These are phyloP conservation scores for Aphidoletes aphidimyza DNA, from an alignment of 2,888 invertebrate species.

Conservation along the genomic window DNA sequence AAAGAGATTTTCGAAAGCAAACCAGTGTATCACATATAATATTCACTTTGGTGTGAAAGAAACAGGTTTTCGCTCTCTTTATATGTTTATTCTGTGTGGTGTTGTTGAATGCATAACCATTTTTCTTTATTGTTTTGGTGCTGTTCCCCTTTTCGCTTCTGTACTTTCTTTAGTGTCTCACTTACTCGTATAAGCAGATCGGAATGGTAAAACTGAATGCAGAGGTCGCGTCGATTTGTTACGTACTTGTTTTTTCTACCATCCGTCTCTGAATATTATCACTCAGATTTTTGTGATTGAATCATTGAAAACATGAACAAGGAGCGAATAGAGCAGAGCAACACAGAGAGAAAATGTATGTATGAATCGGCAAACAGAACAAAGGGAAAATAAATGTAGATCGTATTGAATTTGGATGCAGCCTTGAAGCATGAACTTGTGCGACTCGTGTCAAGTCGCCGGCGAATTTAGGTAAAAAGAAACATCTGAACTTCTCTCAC, in stretches of 20 bases:
- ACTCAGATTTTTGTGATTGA: neutral
- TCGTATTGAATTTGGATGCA: slow-evolving; percentile 26
- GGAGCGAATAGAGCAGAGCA: neutral
- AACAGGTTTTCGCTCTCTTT: neutral
- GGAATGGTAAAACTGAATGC: neutral
- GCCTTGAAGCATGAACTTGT: slow-evolving; percentile 51
- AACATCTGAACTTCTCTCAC: neutral
- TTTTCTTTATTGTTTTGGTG: slow-evolving; percentile 4
- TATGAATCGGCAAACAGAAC: neutral
- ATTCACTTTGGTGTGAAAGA: neutral
- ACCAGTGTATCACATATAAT: neutral
- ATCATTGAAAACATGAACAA: neutral
- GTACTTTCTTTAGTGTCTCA: neutral
- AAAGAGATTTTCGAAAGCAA: neutral
- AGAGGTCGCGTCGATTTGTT: neutral
- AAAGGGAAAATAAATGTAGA: slow-evolving; percentile 5
- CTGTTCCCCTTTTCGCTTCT: too few relatives aligned
- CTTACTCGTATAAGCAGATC: neutral
- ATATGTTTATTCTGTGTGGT: neutral
- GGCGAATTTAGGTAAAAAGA: neutral
- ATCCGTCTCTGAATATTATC: too few relatives aligned
- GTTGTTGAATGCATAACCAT: slow-evolving; percentile 5
- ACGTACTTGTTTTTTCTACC: neutral
- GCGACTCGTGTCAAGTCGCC: slow-evolving; percentile 23
- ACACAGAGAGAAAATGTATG: neutral